These are phyloP conservation scores for Meloidogyne floridensis DNA, from an alignment of 1,140 invertebrate species.

Conservation along the genomic window DNA sequence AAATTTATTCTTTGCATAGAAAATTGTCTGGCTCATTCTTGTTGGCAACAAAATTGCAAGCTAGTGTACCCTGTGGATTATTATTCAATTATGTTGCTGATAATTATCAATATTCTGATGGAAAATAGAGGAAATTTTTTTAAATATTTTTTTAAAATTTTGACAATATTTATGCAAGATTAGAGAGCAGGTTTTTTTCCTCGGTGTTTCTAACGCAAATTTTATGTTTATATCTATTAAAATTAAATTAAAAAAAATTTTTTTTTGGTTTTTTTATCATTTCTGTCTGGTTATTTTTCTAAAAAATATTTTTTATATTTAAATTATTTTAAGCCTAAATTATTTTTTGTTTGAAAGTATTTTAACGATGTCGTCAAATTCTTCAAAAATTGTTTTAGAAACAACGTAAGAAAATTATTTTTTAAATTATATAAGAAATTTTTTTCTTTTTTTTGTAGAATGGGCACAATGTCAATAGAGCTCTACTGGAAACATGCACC, in stretches of 20 bases:
- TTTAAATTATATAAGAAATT: background rate
- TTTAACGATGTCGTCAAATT: constrained; percentile 14
- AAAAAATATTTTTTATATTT: background rate
- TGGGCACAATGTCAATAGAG: constrained; percentile 38
- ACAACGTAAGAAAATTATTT: constrained; percentile 25
- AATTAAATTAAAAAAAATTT: background rate
- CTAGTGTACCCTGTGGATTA: constrained; percentile 80
- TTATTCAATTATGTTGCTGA: constrained; percentile 79
- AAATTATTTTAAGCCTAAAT: background rate
- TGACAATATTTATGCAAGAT: constrained; percentile 70
- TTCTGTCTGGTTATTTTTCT: background rate
- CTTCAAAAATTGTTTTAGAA: constrained; percentile 26
- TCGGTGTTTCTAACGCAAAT: too few species aligned
- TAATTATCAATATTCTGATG: constrained; percentile 52
- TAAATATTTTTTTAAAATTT: constrained; percentile 72
- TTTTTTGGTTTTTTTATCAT: background rate
- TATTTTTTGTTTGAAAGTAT: background rate
- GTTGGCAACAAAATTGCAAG: constrained; percentile 85
- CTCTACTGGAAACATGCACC: constrained; percentile 47
- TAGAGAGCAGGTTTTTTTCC: too few species aligned
- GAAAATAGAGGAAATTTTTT: constrained; percentile 73
- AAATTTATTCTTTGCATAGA: constrained; percentile 95
- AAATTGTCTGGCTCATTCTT: constrained; percentile 97
- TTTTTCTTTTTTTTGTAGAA: constrained; percentile 27
- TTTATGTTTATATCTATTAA: too few species aligned